Conservation (phyloP, 2,888 invertebrate species). For the Erannis defoliaria region DNA sequence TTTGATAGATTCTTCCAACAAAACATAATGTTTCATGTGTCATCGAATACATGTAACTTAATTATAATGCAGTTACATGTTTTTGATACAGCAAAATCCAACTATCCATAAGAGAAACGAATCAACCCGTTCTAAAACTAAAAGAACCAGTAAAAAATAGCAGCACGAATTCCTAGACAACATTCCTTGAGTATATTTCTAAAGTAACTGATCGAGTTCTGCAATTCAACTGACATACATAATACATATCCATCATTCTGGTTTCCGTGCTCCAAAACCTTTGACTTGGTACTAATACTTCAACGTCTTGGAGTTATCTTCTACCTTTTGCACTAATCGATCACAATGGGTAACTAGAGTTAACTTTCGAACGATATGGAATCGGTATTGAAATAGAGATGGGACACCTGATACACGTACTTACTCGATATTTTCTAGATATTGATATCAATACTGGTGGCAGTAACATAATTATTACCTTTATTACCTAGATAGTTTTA, state of each 20-base stretch:
- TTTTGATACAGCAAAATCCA: background rate
- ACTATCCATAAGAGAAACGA: background rate
- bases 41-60: too few species aligned
- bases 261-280: constrained; percentile 28
- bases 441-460: constrained; percentile 3
- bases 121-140: background rate
- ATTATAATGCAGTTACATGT: too few species aligned
- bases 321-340: constrained; percentile 32
- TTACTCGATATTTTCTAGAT: constrained; percentile 5
- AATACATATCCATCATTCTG: constrained; percentile 27
- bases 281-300: constrained; percentile 35
- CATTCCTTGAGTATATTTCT: constrained; percentile 18
- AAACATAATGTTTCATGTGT: too few species aligned
- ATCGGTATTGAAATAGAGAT: background rate
- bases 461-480: background rate
- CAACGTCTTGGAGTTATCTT: constrained; percentile 33
- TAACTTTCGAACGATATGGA: background rate
- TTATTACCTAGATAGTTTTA: too few species aligned
- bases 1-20: background rate
- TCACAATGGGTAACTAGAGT: constrained; percentile 11
- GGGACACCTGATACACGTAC: background rate
- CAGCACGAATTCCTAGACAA: constrained; percentile 16
- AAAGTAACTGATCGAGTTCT: constrained; percentile 23
- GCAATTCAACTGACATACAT: constrained; percentile 26
- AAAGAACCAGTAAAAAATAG: constrained; percentile 6